phyloP scores from a whole-genome alignment of 2,888 invertebrate genomes.

The Nemotelus pantherinus region DNA sequence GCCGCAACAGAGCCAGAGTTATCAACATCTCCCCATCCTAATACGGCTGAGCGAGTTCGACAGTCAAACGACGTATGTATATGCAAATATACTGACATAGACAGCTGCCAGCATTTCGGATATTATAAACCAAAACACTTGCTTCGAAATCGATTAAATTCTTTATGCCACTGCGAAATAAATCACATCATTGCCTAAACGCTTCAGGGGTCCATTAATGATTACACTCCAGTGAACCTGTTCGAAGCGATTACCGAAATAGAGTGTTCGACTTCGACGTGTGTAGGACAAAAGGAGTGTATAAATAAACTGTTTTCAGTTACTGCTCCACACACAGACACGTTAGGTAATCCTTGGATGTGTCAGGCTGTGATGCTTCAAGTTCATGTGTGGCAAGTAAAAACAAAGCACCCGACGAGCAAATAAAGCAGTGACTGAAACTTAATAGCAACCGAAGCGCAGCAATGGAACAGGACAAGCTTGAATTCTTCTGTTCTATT shows the following conservation, averaged over 20 bases:
- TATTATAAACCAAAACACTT: slow-evolving; percentile 2
- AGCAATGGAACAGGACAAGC: slow-evolving; percentile 17
- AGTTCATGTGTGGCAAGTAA: not conserved
- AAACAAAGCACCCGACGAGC: not conserved
- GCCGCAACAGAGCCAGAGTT: not conserved
- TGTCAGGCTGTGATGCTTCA: slow-evolving; percentile 3
- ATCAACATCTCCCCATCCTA: not conserved
- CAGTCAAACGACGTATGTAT: not conserved
- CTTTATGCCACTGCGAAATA: slow-evolving; percentile 23
- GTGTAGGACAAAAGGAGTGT: slow-evolving; percentile 31
- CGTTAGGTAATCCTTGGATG: slow-evolving; percentile 24
- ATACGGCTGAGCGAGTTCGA: not conserved
- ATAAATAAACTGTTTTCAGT: not conserved
- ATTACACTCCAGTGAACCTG: slow-evolving; percentile 32
- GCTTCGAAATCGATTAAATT: slow-evolving; percentile 35
- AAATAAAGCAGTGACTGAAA: slow-evolving; percentile 10
- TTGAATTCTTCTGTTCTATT: not conserved
- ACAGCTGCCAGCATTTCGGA: no score
- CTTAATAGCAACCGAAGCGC: not conserved
- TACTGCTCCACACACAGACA: not conserved
- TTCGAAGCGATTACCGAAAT: slow-evolving; percentile 41
- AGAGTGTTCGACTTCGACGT: slow-evolving; percentile 31
- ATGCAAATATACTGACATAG: no score
- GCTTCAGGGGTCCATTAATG: slow-evolving; percentile 40
- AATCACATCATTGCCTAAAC: slow-evolving; percentile 41